Base-by-base conservation (phyloP, 2,888 invertebrate species). In the Drosophila trichaetosa region DNA sequence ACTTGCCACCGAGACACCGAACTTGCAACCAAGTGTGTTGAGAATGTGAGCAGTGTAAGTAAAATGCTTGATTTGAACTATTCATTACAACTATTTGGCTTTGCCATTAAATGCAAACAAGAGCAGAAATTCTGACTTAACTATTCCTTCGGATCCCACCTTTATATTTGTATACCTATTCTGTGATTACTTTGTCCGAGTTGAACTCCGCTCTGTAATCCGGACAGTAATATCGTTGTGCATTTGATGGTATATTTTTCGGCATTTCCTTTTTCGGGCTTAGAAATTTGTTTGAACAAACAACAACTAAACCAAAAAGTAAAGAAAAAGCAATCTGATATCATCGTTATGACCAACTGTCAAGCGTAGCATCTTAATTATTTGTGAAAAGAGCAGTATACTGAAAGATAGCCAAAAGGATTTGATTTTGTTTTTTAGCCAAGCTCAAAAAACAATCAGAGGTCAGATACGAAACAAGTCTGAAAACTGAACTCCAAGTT, bases 371-470 rank as follows among this genome's bases (percentile, higher is more conserved):
- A 34, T 38, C 33, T 70, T 38, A 29, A 48, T 36, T 38, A 27
- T 62, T 62, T 34, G 46, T 4, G 46, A 46, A 54, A 48, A 4
- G 21, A 36, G 27, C 24, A 38, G 21, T 5, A 11, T 11, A n/a
- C 13, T 10, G 13, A 27, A 27, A 0, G 36, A 51, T 24, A 10
- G 24, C 3, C 16, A 70, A 38, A 38, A 33, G 54, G 53, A 46
- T 52, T 51, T 51, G 8, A 13, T 27, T 49, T 24, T 7, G 34
- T 49, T 42, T 31, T 31, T 49, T n/a, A 7, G 42, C 13, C 34
- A 48, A 36, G 36, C 38, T 16, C 62, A 42, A 69, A 49, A 61
- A 64, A 24, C 69, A 69, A 59, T 78, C 56, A 46, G 34, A 61
- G 64, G 31, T 63, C 36, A 38, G 48, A 46, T 52, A 29, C 21